Conservation (phyloP, 2,888 invertebrate species). For the Antitype chi region DNA sequence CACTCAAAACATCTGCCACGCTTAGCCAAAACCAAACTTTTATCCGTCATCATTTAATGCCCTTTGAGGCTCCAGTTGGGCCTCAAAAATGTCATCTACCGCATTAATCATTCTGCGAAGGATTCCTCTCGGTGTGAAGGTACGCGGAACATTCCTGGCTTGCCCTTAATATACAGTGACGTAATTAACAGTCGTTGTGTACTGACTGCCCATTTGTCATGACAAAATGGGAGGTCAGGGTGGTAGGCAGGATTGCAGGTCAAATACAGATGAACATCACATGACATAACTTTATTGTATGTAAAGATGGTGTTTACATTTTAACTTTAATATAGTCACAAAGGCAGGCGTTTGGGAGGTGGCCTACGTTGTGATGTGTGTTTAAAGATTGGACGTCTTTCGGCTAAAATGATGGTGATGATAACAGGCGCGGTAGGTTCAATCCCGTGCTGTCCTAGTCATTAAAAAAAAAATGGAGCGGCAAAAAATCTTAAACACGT, state of each 20-base stretch:
- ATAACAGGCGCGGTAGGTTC: no score
- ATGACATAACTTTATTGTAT: neutral
- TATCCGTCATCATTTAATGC: slow-evolving; percentile 54
- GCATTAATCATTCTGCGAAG: slow-evolving; percentile 65
- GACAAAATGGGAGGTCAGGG: slow-evolving; percentile 1
- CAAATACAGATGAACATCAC: neutral
- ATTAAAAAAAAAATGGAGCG: neutral
- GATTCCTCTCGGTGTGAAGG: slow-evolving; percentile 64
- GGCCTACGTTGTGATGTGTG: neutral
- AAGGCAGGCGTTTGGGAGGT: neutral
- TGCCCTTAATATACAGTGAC: slow-evolving; percentile 63
- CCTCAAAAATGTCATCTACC: slow-evolving; percentile 65
- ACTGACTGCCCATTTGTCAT: slow-evolving; percentile 57
- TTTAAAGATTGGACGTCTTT: neutral
- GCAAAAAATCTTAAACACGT: neutral
- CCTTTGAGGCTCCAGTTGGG: slow-evolving; percentile 48
- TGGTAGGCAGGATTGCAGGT: slow-evolving; percentile 5
- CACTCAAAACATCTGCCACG: slow-evolving; percentile 26
- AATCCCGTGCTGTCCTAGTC: neutral
- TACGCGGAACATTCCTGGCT: slow-evolving; percentile 60
- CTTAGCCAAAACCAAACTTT: slow-evolving; percentile 50
- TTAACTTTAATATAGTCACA: neutral
- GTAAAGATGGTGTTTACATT: neutral
- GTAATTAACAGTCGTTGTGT: slow-evolving; percentile 61
- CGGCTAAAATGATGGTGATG: neutral